These are phyloP conservation scores for Galbula dea DNA, from an alignment of 2,113 vertebrate genomes.

Conservation along the genomic window DNA sequence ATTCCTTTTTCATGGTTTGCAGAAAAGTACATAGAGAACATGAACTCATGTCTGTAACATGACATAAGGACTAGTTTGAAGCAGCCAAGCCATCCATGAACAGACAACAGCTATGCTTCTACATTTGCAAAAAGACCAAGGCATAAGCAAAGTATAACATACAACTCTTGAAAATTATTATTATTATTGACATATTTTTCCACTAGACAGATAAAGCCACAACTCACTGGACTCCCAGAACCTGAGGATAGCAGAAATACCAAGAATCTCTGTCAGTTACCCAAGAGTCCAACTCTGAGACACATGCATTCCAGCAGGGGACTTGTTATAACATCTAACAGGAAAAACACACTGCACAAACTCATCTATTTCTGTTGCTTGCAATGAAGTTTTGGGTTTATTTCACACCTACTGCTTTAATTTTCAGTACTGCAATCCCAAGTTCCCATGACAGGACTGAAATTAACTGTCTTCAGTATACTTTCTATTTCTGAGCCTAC, in stretches of 20 bases:
- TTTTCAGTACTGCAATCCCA: neutral
- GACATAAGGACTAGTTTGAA: neutral
- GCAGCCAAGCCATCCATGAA: neutral
- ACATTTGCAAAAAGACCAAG: neutral
- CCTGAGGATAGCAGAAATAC: neutral
- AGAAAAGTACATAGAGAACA: neutral
- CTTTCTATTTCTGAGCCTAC: conserved; percentile 3
- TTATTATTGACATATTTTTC: neutral
- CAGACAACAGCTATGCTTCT: neutral
- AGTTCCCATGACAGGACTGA: conserved; percentile 1
- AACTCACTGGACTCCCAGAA: neutral
- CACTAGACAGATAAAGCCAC: neutral
- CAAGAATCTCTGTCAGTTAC: neutral
- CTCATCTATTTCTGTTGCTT: neutral
- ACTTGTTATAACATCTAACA: neutral
- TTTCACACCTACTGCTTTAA: neutral
- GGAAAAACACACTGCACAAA: neutral
- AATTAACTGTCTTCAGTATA: conserved; percentile 6
- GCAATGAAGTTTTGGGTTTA: neutral
- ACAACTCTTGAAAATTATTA: neutral
- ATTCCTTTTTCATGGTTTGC: neutral
- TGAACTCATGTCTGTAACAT: neutral
- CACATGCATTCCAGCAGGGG: neutral
- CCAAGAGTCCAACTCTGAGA: neutral
- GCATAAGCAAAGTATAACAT: neutral